Conservation (phyloP, 2,113 vertebrate genomes). For the Tetrao urogallus region DNA sequence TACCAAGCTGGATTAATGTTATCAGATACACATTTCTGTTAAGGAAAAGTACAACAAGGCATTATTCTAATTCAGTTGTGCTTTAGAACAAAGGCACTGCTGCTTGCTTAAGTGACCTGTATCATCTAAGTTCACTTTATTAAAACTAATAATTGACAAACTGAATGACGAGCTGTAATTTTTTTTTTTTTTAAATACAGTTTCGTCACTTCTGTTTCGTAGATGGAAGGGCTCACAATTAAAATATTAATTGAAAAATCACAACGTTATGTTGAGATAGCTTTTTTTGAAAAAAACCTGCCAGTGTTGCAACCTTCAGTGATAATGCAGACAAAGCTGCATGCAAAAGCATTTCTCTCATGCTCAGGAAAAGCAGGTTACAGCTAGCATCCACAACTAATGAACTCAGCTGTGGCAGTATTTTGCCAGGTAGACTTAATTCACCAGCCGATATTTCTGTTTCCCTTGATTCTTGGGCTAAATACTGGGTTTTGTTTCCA, state of each 20-base stretch:
- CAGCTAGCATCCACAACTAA: constrained; percentile 15
- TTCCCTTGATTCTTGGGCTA: background rate
- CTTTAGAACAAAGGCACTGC: background rate
- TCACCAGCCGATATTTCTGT: background rate
- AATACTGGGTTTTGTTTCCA: background rate
- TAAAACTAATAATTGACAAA: constrained; percentile 41
- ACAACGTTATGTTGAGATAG: constrained; percentile 2
- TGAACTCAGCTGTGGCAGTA: background rate
- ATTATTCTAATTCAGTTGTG: constrained; percentile 39
- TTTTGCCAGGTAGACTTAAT: background rate
- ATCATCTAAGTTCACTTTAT: constrained; percentile 6
- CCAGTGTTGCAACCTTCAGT: constrained; percentile 25
- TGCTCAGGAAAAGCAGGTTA: constrained; percentile 1
- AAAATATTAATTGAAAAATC: constrained; percentile 58
- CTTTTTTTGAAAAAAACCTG: background rate
- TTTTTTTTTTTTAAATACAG: background rate
- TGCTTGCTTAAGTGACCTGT: constrained; percentile 12
- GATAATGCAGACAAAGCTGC: background rate
- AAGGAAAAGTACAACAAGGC: constrained; percentile 3
- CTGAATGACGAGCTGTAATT: background rate
- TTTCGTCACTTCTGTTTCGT: background rate
- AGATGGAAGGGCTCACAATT: constrained; percentile 19
- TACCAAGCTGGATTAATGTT: constrained; percentile 30
- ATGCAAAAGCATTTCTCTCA: background rate
- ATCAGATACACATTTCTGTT: constrained; percentile 30